Evolutionary conservation across 2,113 vertebrate species (phyloP).

Genomic region (Apteryx mantelli): DNA sequence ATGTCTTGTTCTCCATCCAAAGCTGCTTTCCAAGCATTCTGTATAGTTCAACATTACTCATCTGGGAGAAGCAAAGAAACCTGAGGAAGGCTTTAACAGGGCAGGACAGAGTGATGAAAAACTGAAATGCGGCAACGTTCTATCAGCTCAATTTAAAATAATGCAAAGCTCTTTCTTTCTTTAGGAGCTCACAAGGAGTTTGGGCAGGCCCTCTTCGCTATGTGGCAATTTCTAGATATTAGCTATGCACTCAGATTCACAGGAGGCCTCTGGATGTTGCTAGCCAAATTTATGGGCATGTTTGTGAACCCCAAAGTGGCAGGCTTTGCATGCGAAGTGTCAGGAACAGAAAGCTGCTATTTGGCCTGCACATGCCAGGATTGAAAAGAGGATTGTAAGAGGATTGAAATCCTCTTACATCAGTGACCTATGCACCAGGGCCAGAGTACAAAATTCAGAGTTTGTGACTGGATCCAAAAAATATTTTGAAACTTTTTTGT

Average conservation of each 20-base stretch:
- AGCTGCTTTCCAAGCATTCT: slow-evolving; percentile 45
- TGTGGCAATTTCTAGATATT: background rate
- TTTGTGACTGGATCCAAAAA: background rate
- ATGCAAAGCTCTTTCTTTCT: slow-evolving; percentile 10
- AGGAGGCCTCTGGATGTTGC: background rate
- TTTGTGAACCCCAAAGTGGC: background rate
- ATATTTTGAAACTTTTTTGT: background rate
- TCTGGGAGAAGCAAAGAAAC: slow-evolving; percentile 47
- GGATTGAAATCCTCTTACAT: background rate
- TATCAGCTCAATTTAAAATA: slow-evolving; percentile 40
- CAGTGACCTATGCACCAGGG: background rate
- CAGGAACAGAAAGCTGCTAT: background rate
- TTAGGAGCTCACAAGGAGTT: background rate
- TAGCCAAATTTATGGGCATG: background rate
- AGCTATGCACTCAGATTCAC: background rate
- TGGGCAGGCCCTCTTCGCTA: background rate
- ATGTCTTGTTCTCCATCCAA: slow-evolving; percentile 47
- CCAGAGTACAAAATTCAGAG: background rate
- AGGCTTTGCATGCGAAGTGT: background rate
- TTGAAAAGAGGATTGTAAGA: background rate
- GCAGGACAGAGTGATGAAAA: slow-evolving; percentile 50
- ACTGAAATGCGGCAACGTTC: background rate
- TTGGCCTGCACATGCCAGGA: background rate
- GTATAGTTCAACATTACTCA: slow-evolving; percentile 23
- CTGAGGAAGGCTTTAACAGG: slow-evolving; percentile 43